A percentile compares a stretch with the other conserved stretches of the same genome.
These are phyloP conservation scores for Trachymyrmex septentrionalis DNA, from an alignment of 1,140 invertebrate genomes.

Conservation along the genomic window DNA sequence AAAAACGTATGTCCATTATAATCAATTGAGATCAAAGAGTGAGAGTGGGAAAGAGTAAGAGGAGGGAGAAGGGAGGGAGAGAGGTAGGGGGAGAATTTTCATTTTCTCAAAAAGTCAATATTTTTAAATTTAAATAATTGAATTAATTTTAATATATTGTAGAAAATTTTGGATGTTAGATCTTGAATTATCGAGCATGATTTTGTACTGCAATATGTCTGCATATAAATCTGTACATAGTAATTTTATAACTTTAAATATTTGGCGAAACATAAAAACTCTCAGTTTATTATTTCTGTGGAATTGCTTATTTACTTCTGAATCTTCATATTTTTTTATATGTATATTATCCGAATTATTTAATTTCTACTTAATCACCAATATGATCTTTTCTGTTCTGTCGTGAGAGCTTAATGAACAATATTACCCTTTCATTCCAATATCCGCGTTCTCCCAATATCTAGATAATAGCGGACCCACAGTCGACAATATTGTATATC, in stretches of 20 bases:
- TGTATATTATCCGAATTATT: neutral
- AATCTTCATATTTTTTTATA: neutral
- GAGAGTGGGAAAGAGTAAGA: neutral
- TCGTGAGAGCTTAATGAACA: neutral
- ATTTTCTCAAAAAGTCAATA: neutral
- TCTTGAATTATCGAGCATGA: neutral
- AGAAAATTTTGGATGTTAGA: neutral
- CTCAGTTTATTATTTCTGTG: neutral
- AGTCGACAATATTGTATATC: neutral
- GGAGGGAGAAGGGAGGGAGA: too few species aligned
- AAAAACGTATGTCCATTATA: neutral
- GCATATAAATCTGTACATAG: neutral
- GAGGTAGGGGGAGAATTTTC: neutral
- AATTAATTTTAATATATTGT: neutral
- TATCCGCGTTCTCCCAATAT: slow-evolving; percentile 50
- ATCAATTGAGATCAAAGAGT: neutral
- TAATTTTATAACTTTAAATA: too few species aligned
- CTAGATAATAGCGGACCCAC: neutral
- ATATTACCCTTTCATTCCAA: slow-evolving; percentile 9
- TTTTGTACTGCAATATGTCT: neutral
- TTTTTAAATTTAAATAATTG: neutral
- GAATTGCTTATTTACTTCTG: neutral
- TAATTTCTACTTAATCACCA: neutral
- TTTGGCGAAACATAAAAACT: neutral
- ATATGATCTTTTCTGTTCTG: neutral